phyloP scores from a whole-genome alignment of 2,888 invertebrate genomes.

The Diarsia rubi region DNA sequence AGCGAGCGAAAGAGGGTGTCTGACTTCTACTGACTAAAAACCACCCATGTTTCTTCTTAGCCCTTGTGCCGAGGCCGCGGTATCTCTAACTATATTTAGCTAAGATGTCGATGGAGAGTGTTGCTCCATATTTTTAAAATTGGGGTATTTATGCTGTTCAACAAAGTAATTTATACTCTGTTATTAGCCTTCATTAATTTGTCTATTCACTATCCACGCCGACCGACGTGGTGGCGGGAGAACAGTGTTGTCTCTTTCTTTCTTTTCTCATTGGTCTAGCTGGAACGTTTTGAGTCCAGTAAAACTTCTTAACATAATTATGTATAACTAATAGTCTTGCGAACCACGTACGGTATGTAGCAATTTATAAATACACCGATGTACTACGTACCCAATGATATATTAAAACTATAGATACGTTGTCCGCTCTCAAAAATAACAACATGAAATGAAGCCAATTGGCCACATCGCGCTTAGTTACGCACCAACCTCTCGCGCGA shows the following conservation, averaged over 20 bases:
- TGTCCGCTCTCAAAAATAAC: too few species aligned
- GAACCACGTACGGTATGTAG: background rate
- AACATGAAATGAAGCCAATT: too few species aligned
- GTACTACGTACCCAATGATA: too few species aligned
- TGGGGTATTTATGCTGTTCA: background rate
- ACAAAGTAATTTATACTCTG: background rate
- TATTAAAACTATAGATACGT: too few species aligned
- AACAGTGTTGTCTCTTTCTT: background rate
- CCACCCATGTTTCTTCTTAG: too few species aligned
- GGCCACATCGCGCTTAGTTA: too few species aligned
- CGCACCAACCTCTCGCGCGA: too few species aligned
- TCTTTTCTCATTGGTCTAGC: background rate
- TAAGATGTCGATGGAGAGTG: background rate
- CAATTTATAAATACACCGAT: background rate
- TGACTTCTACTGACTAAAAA: too few species aligned
- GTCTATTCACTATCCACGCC: background rate
- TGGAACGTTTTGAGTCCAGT: background rate
- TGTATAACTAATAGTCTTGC: constrained; percentile 7
- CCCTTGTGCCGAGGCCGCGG: too few species aligned
- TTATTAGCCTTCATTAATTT: background rate
- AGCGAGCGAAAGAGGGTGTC: too few species aligned
- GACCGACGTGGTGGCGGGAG: background rate
- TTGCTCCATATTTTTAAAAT: background rate
- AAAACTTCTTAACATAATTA: background rate
- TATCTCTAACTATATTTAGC: background rate